Conservation (phyloP, 2,797 vertebrate genomes). For the Pristis pectinata region DNA sequence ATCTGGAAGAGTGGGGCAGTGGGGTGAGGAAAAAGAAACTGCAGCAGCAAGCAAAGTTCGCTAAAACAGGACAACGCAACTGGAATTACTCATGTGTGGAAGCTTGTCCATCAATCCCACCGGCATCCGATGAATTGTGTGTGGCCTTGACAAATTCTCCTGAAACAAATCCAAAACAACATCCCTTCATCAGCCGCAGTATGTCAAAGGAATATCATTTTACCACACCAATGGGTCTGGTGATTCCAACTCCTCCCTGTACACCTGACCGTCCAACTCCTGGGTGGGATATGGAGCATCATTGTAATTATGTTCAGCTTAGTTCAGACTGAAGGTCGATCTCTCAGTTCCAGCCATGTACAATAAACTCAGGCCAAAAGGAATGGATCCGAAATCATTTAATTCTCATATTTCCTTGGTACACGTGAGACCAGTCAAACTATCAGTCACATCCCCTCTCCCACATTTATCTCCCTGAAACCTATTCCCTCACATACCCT, state of each 20-base stretch:
- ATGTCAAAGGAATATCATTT: not conserved
- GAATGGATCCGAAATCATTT: too few relatives aligned
- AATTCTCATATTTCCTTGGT: too few relatives aligned
- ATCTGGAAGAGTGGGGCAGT: too few relatives aligned
- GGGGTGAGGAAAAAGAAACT: not conserved
- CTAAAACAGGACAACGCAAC: not conserved
- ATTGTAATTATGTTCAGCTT: too few relatives aligned
- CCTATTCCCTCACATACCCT: too few relatives aligned
- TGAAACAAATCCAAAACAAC: slow-evolving; percentile 47
- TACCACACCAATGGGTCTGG: not conserved
- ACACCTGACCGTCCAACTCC: not conserved
- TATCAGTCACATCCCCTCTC: too few relatives aligned
- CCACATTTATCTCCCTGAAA: too few relatives aligned
- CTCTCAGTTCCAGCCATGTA: too few relatives aligned
- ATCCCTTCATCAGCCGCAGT: not conserved
- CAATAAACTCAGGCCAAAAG: too few relatives aligned
- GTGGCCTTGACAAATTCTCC: slow-evolving; percentile 78
- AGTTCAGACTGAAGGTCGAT: too few relatives aligned
- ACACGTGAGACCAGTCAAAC: too few relatives aligned
- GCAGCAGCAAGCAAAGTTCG: not conserved
- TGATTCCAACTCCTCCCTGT: not conserved
- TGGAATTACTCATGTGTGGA: slow-evolving; percentile 57
- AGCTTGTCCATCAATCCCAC: slow-evolving; percentile 53
- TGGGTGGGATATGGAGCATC: not conserved
- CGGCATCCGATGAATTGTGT: slow-evolving; percentile 65